Base-by-base conservation (phyloP, 2,888 invertebrate species). In the Pollenia griseotomentosa region DNA sequence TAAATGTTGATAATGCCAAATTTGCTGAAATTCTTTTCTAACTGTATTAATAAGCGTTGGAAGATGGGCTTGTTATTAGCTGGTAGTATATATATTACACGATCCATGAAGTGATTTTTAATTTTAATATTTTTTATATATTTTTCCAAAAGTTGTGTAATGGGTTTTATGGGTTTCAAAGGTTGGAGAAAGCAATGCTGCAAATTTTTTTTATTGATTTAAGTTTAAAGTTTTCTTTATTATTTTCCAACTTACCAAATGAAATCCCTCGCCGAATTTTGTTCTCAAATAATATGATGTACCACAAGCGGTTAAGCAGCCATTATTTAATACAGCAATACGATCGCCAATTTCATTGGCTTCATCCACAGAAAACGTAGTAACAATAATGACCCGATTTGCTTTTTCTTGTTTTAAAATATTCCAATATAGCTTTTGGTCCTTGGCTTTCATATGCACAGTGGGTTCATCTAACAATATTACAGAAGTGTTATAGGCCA, bases 351-450 rank as follows among this genome's bases (percentile, higher is more conserved):
- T 94, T 79, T 96, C 94, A 91, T 97, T 97, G 2, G 97, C 97
- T 93, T 98, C 97, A 91, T 97, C 97, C 96, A 97, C 97, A 92
- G 96, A 97, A 93, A 97, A 96, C 0, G 97, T 97, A 0, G 97
- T 96, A 68, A 98, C 94, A 57, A 98, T 94, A 93, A 98, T 96
- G 0, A 97, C 96, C 4, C 97, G 95, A 51, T 95, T 96, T 90
- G 94, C 94, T 90, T 97, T 96, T 89, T 96, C 95, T 89, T 94
- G 93, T 91, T 96, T 95, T 75, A 98, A 92, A 61, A 98, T 94
- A 88, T 96, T 96, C 97, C 98, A 98, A 7, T 97, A 95, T 6
- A 95, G 95, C 83, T 96, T 94, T 66, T 97, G 94, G 8, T 97
- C 96, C 16, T 96, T 95, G 0, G 97, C 96, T 92, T 97, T 97